Evolutionary conservation across 2,888 invertebrate species (phyloP), one percentile per base, ranked within the genome.

Genomic region (Pheosia gnoma): DNA sequence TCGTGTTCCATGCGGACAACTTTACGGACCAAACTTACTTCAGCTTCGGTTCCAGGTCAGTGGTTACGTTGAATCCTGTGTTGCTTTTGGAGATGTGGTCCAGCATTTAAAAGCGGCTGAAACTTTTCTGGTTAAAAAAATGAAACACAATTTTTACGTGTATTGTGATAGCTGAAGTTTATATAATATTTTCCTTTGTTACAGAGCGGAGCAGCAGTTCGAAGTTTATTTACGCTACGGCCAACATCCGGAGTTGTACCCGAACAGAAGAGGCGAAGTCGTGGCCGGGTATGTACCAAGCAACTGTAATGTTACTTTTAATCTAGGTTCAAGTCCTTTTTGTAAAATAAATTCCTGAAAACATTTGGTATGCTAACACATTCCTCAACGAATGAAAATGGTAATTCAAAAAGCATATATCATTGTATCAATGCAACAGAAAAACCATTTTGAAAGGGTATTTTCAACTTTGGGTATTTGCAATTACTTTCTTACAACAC

Each of bases 241-340:
- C n/a, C 98, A 98, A 81, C 98, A 98, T 94, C 98, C 98, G 49
- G 98, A 98, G 85, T 94, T 98, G 37, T 98, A 98, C 87, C 98
- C 98, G 0, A 98, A 98, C 85, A 94, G 98, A 71, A 94, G 98
- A 71, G 98, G 98, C 0, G 97, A 98, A 88, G 96, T 98, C 36
- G 97, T 98, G 0, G 96, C 97, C 62, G 98, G 98, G 95, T 97
- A 93, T 90, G 96, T 81, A 55, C n/a, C 11, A 38, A n/a, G 38
- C 38, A 6, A n/a, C 11, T 52, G n/a, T 1, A 25, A 25, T 54
- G 11, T 54, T 10, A 6, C 6, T 5, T 10, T 8, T 36, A 6
- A 6, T 36, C 4, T 52, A 4, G 36, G 36, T 9, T 52, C 36
- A 4, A 25, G 25, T 36, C 13, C 47, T 47, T 9, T 47, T 47